Conservation (phyloP, 2,888 invertebrate genomes). For the Carpatolechia fugitivella region DNA sequence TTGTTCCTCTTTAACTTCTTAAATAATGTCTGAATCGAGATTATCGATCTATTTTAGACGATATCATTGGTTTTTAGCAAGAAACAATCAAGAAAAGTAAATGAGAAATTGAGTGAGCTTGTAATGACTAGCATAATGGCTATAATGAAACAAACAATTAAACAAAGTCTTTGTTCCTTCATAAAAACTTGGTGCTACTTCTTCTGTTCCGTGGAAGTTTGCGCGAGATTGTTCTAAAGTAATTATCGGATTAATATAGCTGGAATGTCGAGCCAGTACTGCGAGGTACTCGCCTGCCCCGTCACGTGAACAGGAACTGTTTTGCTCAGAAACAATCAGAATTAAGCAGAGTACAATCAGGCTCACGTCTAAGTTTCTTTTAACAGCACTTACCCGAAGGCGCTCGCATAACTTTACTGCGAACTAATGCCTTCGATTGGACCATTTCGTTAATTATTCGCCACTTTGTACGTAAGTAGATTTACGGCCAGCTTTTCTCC, state of each 20-base stretch:
- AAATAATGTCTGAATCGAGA: neutral
- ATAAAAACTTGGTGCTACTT: slow-evolving; percentile 55
- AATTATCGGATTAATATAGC: slow-evolving; percentile 77
- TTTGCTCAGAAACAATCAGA: slow-evolving; percentile 74
- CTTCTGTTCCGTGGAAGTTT: slow-evolving; percentile 56
- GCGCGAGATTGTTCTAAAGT: slow-evolving; percentile 73
- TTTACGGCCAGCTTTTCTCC: slow-evolving; percentile 67
- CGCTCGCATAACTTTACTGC: slow-evolving; percentile 69
- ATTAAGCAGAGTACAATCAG: slow-evolving; percentile 73
- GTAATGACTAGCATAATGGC: slow-evolving; percentile 7
- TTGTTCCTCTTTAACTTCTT: neutral
- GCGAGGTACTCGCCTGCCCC: slow-evolving; percentile 28
- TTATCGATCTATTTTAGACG: too few relatives aligned
- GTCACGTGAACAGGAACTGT: slow-evolving; percentile 63
- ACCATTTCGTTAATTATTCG: slow-evolving; percentile 79
- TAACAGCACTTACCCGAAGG: slow-evolving; percentile 71
- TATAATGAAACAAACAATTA: slow-evolving; percentile 49
- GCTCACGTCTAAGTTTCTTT: slow-evolving; percentile 76
- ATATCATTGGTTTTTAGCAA: neutral
- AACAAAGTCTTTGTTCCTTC: slow-evolving; percentile 56
- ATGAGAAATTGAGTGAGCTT: slow-evolving; percentile 1
- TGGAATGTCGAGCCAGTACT: slow-evolving; percentile 48
- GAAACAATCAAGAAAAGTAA: neutral
- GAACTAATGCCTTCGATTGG: slow-evolving; percentile 77
- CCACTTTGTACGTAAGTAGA: slow-evolving; percentile 78